phyloP scores from a whole-genome alignment of 2,797 vertebrate genomes.

The Rallus crepitans region DNA sequence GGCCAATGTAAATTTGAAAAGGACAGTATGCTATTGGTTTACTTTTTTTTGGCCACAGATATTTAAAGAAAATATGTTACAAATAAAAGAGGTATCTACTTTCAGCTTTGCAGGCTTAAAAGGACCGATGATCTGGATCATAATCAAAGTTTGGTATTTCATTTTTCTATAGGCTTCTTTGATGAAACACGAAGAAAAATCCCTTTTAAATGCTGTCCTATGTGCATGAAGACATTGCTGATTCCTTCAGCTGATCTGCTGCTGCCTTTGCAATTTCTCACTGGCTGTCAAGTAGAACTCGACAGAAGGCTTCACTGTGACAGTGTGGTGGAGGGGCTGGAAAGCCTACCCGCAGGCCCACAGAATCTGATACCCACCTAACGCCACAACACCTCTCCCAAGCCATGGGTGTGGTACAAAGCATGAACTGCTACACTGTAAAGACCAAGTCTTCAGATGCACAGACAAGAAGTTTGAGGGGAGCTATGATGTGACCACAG shows the following conservation, averaged over 20 bases:
- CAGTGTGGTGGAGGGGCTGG: background rate
- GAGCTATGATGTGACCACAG: background rate
- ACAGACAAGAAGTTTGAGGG: background rate
- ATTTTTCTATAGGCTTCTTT: conserved; percentile 29
- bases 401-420: rapidly evolving
- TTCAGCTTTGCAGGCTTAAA: conserved; percentile 31
- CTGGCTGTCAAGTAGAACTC: background rate
- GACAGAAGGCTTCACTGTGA: background rate
- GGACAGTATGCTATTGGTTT: background rate
- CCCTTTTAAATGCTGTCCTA: background rate
- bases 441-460: background rate
- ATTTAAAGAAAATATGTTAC: conserved; percentile 38
- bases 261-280: background rate
- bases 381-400: background rate
- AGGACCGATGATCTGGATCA: conserved; percentile 9
- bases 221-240: background rate
- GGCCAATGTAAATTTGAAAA: conserved; percentile 44
- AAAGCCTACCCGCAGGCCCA: background rate
- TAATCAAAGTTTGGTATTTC: conserved; percentile 5
- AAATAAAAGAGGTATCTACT: conserved; percentile 35
- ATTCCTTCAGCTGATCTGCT: background rate
- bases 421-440: background rate
- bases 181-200: background rate
- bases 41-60: conserved; percentile 6
- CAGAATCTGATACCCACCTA: background rate